Evolutionary conservation across 2,888 invertebrate species (phyloP), one percentile per base, ranked within the genome.

Genomic region (Cerceris ruficornis): DNA sequence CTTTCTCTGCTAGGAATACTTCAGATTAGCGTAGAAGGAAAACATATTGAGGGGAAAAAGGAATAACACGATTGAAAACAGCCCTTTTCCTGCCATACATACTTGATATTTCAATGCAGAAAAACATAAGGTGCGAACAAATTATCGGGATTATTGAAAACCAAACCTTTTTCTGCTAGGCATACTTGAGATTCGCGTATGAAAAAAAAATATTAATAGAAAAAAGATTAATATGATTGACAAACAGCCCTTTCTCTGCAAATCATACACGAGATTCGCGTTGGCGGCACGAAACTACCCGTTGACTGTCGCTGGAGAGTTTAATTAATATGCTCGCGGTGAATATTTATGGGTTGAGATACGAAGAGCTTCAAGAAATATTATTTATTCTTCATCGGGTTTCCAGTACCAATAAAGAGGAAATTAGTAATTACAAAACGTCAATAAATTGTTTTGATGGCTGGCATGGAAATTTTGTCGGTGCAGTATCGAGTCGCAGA

Each of bases 301-400:
- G 54, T 41, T 52, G 11, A 7, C 46, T 9, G 49, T 28, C 39
- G 28, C 13, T 15, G 61, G 41, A 60, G 7, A 49, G 42, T 13
- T 14, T 28, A 11, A 75, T 66, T 65, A 54, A 67, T 69, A 52
- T 11, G 17, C 7, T 11, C 6, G 9, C 0, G 28, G 1, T 5
- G 61, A 42, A 17, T 43, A 52, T 59, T 66, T 28, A 8, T 28
- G 7, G 14, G 0, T 11, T n/a, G 15, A 9, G 41, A 52, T 15
- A 42, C 28, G 49, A 15, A 50, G 57, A 14, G 66, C 15, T 14
- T 70, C 66, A 50, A 50, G 57, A 66, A 7, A 42, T 11, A 52
- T 14, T 50, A 58, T 69, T 77, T 43, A 49, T 50, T 50, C 28
- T 28, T 50, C 50, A 13, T 50, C n/a, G 13, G 50, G 4, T 46